Evolutionary conservation across 2,888 invertebrate genomes (phyloP), one percentile per base, ranked within the genome.

Genomic region (Cerastis leucographa): DNA sequence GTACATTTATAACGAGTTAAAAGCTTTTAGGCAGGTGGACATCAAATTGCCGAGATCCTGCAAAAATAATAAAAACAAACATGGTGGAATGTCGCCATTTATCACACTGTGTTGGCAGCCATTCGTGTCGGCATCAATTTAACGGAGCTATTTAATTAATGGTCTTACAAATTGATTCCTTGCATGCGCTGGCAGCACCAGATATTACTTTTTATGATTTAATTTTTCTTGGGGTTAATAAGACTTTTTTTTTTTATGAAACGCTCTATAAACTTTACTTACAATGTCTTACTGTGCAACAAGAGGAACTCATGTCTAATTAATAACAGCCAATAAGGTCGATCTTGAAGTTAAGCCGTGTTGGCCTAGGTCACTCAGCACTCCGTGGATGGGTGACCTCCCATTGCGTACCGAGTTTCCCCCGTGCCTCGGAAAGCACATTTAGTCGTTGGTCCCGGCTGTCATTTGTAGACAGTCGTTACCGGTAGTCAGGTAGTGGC

Each of bases 121-220:
- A 85, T 84, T 89, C 88, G 88, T 84, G 89, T 76, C 74, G 70
- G 85, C 82, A 86, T 89, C 87, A 88, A 89, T 87, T 87, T 84
- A 83, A 86, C 83, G 77, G 82, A 71, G 71, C 81, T 73, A 90
- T 89, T 89, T 87, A 91, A 90, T 89, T 88, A 88, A 90, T 90
- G 83, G 85, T 76, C 71, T 87, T 82, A 85, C 89, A 88, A 89
- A 91, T 90, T 88, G 87, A 86, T 87, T 73, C 74, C 86, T 90
- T 88, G 88, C 89, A 91, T 80, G 78, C 46, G 61, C 51, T 78
- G 51, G 54, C 64, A 85, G 65, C 62, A 65, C 40, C 54, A 74
- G 64, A 74, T 49, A 61, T 83, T 83, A 66, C 12, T 66, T 61
- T 80, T 64, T 56, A 56, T 64, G 17, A 56, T 22, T 22, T n/a